Evolutionary conservation across 2,797 vertebrate genomes (phyloP).

Genomic region (Potorous gilbertii): DNA sequence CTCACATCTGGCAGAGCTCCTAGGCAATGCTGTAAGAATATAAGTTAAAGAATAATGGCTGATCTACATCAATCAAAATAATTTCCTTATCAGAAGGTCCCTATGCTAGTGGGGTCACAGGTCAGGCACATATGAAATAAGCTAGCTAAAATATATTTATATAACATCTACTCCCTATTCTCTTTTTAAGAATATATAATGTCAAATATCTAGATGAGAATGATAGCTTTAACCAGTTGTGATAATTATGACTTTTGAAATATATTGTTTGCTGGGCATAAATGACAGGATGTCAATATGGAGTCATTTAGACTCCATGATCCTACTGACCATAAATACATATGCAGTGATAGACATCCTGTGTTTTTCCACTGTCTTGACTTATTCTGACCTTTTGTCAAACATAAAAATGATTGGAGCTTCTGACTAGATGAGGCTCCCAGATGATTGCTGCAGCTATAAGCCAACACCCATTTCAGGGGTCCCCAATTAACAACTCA

Average conservation of each 20-base stretch:
- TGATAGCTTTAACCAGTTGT: neutral
- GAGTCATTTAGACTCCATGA: neutral
- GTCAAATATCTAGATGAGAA: neutral
- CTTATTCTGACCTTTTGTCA: neutral
- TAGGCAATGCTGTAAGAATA: neutral
- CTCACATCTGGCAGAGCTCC: neutral
- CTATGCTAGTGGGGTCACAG: neutral
- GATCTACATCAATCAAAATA: neutral
- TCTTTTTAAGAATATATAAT: neutral
- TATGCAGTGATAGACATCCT: neutral
- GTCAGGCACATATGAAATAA: neutral
- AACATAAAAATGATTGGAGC: neutral
- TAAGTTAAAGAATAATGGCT: neutral
- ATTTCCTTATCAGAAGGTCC: neutral
- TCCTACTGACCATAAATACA: neutral
- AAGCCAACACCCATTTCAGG: neutral
- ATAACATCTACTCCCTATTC: neutral
- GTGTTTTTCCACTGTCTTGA: neutral
- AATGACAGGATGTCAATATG: neutral
- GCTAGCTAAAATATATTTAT: neutral
- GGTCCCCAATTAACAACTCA: neutral
- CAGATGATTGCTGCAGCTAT: neutral
- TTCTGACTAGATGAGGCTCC: neutral
- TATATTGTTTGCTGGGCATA: neutral
- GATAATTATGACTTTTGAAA: neutral